phyloP scores from a whole-genome alignment of 2,797 vertebrate species.

The Macropus fuliginosus region DNA sequence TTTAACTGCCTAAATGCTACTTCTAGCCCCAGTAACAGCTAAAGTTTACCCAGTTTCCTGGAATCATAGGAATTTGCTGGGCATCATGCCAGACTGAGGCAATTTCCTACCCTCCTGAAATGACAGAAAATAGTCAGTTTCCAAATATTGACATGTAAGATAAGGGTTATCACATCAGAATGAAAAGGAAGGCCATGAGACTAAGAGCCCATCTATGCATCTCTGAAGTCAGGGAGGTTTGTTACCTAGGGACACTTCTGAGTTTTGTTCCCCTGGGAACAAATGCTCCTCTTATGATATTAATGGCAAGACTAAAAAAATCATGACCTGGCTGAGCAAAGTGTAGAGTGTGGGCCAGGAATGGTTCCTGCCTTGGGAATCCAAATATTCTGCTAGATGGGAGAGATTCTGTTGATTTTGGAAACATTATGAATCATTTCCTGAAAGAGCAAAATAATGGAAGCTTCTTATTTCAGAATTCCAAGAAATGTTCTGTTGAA shows the following conservation, averaged over 20 bases:
- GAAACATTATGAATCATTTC: constrained; percentile 76
- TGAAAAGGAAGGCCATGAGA: not conserved
- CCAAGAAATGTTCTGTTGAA: constrained; percentile 63
- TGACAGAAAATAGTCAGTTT: not conserved
- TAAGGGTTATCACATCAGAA: not conserved
- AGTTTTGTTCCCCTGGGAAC: constrained; percentile 22
- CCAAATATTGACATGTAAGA: not conserved
- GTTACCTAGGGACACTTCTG: not conserved
- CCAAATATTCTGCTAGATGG: constrained; percentile 57
- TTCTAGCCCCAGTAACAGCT: not conserved
- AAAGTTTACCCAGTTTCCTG: not conserved
- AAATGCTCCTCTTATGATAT: not conserved
- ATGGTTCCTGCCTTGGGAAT: constrained; percentile 63
- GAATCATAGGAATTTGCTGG: not conserved
- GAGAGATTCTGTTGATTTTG: constrained; percentile 72
- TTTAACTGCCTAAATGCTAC: not conserved
- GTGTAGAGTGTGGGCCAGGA: constrained; percentile 27
- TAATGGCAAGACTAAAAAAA: constrained; percentile 25
- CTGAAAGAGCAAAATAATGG: constrained; percentile 73
- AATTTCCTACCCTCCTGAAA: not conserved
- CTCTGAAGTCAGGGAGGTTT: not conserved
- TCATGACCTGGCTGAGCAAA: constrained; percentile 3
- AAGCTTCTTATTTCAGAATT: constrained; percentile 67
- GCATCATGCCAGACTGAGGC: not conserved
- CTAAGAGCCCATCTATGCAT: not conserved